Conservation (phyloP, 2,888 invertebrate genomes). For the Amitus sp. region DNA sequence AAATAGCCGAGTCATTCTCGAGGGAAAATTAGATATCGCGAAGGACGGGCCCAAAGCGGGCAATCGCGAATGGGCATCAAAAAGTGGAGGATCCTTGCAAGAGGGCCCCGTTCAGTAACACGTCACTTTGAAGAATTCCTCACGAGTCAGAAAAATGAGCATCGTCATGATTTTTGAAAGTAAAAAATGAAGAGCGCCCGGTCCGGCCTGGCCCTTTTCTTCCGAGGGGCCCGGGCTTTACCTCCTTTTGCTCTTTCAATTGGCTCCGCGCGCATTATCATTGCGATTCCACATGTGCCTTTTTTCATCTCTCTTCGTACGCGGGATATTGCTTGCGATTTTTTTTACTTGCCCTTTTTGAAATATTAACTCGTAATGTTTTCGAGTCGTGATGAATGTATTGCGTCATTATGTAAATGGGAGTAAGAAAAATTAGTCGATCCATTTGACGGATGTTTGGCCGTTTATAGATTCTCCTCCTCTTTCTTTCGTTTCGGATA, state of each 20-base stretch:
- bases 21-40: too few species aligned
- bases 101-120: conserved; percentile 58
- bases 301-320: background rate
- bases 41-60: too few species aligned
- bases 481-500: too few species aligned
- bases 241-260: conserved; percentile 13
- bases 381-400: background rate
- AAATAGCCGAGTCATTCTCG: too few species aligned
- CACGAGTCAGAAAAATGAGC: conserved; percentile 66
- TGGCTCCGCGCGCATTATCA: background rate
- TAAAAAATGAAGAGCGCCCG: conserved; percentile 62
- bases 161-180: conserved; percentile 67
- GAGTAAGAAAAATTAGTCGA: too few species aligned
- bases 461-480: too few species aligned
- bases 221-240: background rate
- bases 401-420: background rate
- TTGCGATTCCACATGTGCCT: background rate
- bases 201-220: conserved; percentile 36
- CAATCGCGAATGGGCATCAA: conserved; percentile 6
- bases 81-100: conserved; percentile 27
- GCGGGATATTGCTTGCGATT: conserved; percentile 8
- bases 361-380: background rate
- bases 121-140: conserved; percentile 65
- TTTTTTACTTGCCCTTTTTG: conserved; percentile 3
- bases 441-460: too few species aligned